Base-by-base conservation (phyloP, 2,888 invertebrate genomes). In the Harmothoe impar region DNA sequence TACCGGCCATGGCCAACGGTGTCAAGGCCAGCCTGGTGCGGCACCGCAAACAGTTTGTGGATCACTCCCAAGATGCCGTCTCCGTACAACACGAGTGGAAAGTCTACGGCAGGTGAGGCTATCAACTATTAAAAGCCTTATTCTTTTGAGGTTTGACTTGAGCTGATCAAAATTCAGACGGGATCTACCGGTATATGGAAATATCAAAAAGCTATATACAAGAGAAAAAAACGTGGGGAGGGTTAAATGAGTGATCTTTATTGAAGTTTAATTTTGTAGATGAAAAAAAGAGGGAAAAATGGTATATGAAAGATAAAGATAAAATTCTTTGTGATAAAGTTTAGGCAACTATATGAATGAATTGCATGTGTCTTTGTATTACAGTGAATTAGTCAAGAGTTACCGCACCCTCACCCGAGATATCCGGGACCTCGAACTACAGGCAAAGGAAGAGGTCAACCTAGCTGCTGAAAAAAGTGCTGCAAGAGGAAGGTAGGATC, bases 311-410 rank as follows among this genome's bases (percentile, higher is more conserved):
- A 43, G n/a, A n/a, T n/a, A n/a, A n/a, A n/a, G n/a, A n/a, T n/a
- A 43, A 3, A 43, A 7, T n/a, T 62, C 62, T 62, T n/a, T 77
- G 77, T 77, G 17, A 17, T 20, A 29, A 77, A 29, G 3, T 5
- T 77, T 10, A 77, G 15, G 17, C 31, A 77, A n/a, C 77, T 77
- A 17, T 77, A 77, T 77, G 5, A 17, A 77, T 77, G 31, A 77
- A 20, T 77, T 29, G 77, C 5, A 20, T 62, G 62, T 5, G 31
- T 81, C 33, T 23, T 20, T 86, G 54, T 23, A 31, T 92, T 92
- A 23, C 91, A 95, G 95, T 92, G 94, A 94, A n/a, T 90, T 94
- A 91, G 94, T 94, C 20, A 93, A 93, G 89, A 93, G 93, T 33
- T 93, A 94, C 91, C 92, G 95, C 17, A 92, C 92, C 20, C 90